A percentile compares a stretch with the other conserved stretches of the same genome.
phyloP scores from a whole-genome alignment of 2,888 invertebrate genomes.

The Neuroscelio doddi region DNA sequence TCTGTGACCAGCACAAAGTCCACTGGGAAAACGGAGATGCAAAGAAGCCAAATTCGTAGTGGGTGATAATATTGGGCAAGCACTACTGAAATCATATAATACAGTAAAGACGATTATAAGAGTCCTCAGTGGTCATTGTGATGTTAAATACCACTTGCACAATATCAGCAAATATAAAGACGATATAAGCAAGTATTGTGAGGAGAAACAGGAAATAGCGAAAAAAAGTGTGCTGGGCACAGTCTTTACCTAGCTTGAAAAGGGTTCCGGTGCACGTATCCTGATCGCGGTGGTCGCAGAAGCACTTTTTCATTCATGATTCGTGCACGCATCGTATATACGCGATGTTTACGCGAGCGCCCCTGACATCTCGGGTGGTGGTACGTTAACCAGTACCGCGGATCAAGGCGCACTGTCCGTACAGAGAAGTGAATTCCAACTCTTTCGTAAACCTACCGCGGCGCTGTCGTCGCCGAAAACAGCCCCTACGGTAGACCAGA shows the following conservation, averaged over 20 bases:
- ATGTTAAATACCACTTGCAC: too few species aligned
- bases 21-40: too few species aligned
- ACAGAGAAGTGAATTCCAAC: constrained; percentile 33
- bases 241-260: constrained; percentile 24
- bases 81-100: too few species aligned
- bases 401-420: constrained; percentile 66
- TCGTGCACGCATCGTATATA: constrained; percentile 35
- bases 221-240: neutral
- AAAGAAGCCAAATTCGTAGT: too few species aligned
- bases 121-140: too few species aligned
- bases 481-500: constrained; percentile 47
- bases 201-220: too few species aligned
- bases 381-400: constrained; percentile 59
- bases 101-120: too few species aligned
- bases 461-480: constrained; percentile 62
- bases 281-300: constrained; percentile 24
- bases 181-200: too few species aligned
- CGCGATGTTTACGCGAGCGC: constrained; percentile 39
- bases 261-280: constrained; percentile 14
- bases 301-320: constrained; percentile 50
- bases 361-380: constrained; percentile 38
- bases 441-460: constrained; percentile 53
- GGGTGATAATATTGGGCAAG: too few species aligned
- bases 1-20: too few species aligned
- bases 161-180: too few species aligned